Evolutionary conservation across 2,113 vertebrate species (phyloP).

Genomic region (Ameiurus melas): DNA sequence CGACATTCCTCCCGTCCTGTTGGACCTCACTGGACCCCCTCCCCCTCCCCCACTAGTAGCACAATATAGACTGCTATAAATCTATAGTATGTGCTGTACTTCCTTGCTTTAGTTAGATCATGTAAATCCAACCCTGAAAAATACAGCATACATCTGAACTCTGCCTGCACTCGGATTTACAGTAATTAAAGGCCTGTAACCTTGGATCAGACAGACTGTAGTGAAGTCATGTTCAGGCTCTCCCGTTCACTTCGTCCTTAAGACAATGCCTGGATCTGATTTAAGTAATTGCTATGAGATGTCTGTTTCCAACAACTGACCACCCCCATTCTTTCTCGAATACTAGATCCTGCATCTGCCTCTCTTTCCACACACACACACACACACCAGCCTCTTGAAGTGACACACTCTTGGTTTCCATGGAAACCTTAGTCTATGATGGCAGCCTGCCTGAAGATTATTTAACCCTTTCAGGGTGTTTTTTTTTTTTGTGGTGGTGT

Average conservation of each 20-base stretch:
- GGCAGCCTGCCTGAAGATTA: constrained; percentile 24
- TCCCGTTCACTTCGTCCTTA: not conserved
- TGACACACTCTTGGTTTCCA: constrained; percentile 49
- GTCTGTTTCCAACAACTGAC: not conserved
- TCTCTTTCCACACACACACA: constrained; percentile 20
- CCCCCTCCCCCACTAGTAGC: not conserved
- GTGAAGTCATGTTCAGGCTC: not conserved
- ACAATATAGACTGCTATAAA: not conserved
- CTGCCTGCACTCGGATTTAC: not conserved
- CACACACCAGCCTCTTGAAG: constrained; percentile 28
- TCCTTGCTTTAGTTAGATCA: not conserved
- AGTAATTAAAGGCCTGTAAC: constrained; percentile 27
- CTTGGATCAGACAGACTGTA: not conserved
- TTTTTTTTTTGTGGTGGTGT: not conserved
- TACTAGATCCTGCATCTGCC: constrained; percentile 14
- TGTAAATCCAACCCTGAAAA: not conserved
- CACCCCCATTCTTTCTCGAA: constrained; percentile 1
- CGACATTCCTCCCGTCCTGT: not conserved
- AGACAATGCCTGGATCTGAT: not conserved
- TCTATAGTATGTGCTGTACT: not conserved
- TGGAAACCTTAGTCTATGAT: constrained; percentile 49
- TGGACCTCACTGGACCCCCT: not conserved
- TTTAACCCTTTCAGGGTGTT: constrained; percentile 29
- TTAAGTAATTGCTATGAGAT: constrained; percentile 12
- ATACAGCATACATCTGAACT: not conserved